phyloP scores from a whole-genome alignment of 2,797 vertebrate genomes.

The Petrocephalus schoutedeni region DNA sequence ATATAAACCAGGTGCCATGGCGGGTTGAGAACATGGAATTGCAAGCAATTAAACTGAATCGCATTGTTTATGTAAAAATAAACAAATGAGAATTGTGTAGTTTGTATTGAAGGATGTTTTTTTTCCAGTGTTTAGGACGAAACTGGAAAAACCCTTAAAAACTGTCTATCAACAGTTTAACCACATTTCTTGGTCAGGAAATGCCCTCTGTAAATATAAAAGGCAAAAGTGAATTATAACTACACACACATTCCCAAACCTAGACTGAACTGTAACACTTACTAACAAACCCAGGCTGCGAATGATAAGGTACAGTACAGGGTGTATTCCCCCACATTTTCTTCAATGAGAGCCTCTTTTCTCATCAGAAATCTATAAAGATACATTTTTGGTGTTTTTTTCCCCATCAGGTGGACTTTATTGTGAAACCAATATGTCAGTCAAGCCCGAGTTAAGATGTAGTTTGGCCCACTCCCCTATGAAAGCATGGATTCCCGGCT shows the following conservation, averaged over 20 bases:
- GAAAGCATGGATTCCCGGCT: neutral
- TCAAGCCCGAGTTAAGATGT: neutral
- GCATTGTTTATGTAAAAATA: neutral
- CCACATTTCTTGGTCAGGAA: neutral
- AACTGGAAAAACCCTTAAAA: neutral
- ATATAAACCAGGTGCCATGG: constrained; percentile 17
- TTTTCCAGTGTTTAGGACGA: neutral
- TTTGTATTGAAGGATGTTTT: neutral
- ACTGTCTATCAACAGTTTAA: neutral
- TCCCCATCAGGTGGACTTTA: neutral
- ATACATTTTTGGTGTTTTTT: neutral
- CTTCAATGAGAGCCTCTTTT: neutral
- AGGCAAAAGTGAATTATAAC: neutral
- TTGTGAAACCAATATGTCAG: neutral
- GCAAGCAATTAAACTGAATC: neutral
- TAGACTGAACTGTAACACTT: neutral
- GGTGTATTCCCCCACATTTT: neutral
- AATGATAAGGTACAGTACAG: neutral
- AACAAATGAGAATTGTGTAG: neutral
- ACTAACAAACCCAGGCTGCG: neutral
- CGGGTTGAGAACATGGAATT: neutral
- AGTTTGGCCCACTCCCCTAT: neutral
- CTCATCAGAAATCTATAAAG: neutral
- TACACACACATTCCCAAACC: neutral
- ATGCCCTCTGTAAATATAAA: neutral